Base-by-base conservation (phyloP, 2,113 vertebrate species). In the Lutjanus erythropterus region DNA sequence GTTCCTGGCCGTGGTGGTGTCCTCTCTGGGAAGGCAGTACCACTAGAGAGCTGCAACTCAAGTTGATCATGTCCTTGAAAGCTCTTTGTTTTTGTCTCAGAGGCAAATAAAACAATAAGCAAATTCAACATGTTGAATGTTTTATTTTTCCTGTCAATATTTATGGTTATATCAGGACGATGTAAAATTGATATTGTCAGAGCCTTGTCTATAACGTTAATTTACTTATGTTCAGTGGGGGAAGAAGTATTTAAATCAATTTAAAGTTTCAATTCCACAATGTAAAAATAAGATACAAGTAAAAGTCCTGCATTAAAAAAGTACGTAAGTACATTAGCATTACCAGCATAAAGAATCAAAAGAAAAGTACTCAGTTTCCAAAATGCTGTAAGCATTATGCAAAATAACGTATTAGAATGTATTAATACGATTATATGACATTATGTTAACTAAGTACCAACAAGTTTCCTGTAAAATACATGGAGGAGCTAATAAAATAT, bases 1-100 rank as follows among this genome's bases (percentile, higher is more conserved):
- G 93, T 96, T 97, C 90, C 86, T 95, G 59, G 11, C 88, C 0
- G 95, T 93, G 39, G 95, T 96, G n/a, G 95, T 96, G 66, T 86
- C 89, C 4, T 94, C 95, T 2, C 89, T 98, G 90, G 89, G 94
- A 66, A 94, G 84, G 78, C 95, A 94, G 56, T 97, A 97, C 94
- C 93, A 96, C 88, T 97, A 70, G 41, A 76, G 46, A 79, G 47
- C 35, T 71, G 46, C 75, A 53, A 0, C 23, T 42, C 31, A 56
- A 11, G 64, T 27, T n/a, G 55, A 75, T 37, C 27, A 69, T 29
- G 6, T 46, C 9, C 35, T 44, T 0, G 59, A 39, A 53, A 19
- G 0, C 12, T n/a, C 0, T 35, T 14, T 66, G 18, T 46, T 18
- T 5, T 12, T n/a, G 71, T 62, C 23, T 64, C 37, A 53, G 31